Conservation (phyloP, 2,113 vertebrate species). For the Tychaedon coryphoeus region DNA sequence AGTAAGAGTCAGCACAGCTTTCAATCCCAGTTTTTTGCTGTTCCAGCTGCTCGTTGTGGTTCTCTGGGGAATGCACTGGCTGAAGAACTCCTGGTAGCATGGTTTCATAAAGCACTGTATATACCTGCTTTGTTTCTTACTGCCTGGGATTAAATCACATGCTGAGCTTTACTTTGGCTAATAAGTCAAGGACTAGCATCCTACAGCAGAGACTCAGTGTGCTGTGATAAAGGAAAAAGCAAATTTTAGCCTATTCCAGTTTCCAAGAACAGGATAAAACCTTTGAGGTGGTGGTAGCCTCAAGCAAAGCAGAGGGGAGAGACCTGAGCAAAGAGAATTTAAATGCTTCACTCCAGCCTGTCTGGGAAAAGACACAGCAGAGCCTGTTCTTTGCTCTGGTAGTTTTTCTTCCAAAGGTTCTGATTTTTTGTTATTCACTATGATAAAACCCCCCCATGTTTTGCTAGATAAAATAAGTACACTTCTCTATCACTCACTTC, state of each 20-base stretch:
- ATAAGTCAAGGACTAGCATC: neutral
- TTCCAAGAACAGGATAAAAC: neutral
- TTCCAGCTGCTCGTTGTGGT: neutral
- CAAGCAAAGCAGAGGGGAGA: neutral
- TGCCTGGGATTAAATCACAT: neutral
- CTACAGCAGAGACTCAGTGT: neutral
- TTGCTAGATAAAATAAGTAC: neutral
- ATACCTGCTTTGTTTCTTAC: neutral
- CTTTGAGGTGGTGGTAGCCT: neutral
- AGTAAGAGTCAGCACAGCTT: neutral
- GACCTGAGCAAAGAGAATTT: neutral
- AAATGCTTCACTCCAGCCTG: neutral
- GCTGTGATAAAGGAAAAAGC: neutral
- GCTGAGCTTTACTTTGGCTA: neutral
- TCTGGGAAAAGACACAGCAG: neutral
- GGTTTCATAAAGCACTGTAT: neutral
- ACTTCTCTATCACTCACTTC: neutral
- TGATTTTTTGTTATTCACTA: neutral
- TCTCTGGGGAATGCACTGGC: neutral
- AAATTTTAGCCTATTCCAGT: neutral
- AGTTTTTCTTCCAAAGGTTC: neutral
- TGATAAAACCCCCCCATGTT: neutral
- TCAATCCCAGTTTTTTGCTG: neutral
- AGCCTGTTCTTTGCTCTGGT: neutral
- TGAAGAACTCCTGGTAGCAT: neutral